Evolutionary conservation across 2,888 invertebrate genomes (phyloP), one percentile per base, ranked within the genome.

Genomic region (Caenorhabditis parvicauda): DNA sequence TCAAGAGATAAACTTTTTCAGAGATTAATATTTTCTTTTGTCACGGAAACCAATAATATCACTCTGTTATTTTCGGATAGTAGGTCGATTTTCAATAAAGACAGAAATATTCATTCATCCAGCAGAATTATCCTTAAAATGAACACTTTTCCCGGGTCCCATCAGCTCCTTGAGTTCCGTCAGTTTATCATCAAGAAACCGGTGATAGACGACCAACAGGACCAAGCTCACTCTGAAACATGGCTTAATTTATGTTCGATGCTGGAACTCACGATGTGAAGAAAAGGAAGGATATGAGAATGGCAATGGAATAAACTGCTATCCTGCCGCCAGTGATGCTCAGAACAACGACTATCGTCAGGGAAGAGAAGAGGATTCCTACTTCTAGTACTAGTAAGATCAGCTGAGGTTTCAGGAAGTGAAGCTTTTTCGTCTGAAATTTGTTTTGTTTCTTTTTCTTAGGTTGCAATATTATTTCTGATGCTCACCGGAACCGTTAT

Each of bases 131-230:
- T 71, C 71, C 53, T 71, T 71, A 52, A 71, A 71, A 42, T 67
- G 67, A 28, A 71, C 71, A 12, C 59, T 62, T 52, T 69, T 68
- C 6, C 67, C 66, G 38, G 69, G 69, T 6, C 53, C 59, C 12
- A 35, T 46, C 35, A 71, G 38, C n/a, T 64, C 60, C 4, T 55
- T 50, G 43, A 71, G 35, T 1, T 56, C 65, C 19, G 45, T 44
- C 9, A 56, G 35, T 42, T 71, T 71, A 28, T 71, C 67, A 21
- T 65, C 61, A 28, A 71, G 24, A 48, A 69, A 71, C 2, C 65
- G 52, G 45, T 64, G 67, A 50, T 55, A 68, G 2, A 52, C 24
- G 2, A 59, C 54, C 3, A 69, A 42, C 1, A 69, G 39, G 32
- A 46, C 21, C 7, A 71, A 45, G 42, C 61, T 64, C n/a, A 56